Conservation (phyloP, 2,113 vertebrate genomes). For the Ceratotherium simum region DNA sequence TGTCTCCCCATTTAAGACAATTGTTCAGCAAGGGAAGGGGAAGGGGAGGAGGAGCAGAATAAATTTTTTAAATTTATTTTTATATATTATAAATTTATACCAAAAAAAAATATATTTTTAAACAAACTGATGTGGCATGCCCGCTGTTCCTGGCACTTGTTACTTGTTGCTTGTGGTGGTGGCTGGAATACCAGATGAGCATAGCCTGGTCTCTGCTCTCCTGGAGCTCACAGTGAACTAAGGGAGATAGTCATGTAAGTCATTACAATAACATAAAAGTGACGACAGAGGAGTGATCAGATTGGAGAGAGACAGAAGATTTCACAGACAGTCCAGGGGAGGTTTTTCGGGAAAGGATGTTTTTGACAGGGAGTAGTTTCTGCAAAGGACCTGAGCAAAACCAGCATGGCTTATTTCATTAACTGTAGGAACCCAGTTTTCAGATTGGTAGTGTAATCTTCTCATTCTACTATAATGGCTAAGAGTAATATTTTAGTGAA, state of each 20-base stretch:
- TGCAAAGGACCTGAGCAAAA: not conserved
- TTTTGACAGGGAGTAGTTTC: not conserved
- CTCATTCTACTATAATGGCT: not conserved
- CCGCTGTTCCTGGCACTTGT: not conserved
- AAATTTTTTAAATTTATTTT: not conserved
- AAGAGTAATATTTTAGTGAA: not conserved
- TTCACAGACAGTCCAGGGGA: not conserved
- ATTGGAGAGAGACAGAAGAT: not conserved
- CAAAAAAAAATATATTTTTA: not conserved
- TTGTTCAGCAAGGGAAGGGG: not conserved
- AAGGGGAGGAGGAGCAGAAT: not conserved
- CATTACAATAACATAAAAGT: not conserved
- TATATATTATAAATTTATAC: not conserved
- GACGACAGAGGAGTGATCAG: no score
- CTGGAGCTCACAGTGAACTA: not conserved
- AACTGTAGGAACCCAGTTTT: not conserved
- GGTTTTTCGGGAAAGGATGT: not conserved
- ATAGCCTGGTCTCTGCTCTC: not conserved
- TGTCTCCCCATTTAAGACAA: rapidly evolving
- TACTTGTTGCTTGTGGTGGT: not conserved
- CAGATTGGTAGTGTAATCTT: not conserved
- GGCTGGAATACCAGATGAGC: not conserved
- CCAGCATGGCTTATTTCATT: not conserved
- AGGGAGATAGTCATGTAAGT: not conserved
- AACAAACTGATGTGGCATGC: not conserved